These are phyloP conservation scores for Cichlasoma orientale DNA, from an alignment of 2,797 vertebrate genomes.

Conservation along the genomic window DNA sequence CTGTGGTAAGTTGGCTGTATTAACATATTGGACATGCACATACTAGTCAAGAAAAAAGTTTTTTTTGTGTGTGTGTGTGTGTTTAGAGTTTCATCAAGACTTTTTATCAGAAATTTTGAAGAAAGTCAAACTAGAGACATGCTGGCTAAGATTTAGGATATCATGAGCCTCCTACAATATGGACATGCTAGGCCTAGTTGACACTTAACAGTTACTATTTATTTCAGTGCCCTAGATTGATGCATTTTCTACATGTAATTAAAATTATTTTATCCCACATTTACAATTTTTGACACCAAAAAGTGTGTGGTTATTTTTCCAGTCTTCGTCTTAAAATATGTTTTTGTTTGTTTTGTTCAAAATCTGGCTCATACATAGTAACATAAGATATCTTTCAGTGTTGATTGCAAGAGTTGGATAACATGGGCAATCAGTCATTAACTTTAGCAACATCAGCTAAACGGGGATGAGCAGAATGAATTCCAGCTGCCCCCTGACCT, in stretches of 20 bases:
- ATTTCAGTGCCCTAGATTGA: neutral
- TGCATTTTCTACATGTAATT: neutral
- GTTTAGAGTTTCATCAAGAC: neutral
- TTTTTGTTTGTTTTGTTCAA: too few relatives aligned
- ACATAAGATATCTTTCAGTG: neutral
- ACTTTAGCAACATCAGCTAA: neutral
- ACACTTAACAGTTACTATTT: neutral
- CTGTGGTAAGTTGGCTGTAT: constrained; percentile 68
- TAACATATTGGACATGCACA: neutral
- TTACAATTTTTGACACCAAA: neutral
- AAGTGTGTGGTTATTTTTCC: neutral
- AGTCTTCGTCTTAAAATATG: too few relatives aligned
- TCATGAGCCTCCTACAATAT: neutral
- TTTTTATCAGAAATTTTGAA: neutral
- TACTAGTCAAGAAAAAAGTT: neutral
- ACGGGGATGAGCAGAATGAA: neutral
- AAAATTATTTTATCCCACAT: neutral
- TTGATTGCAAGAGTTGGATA: neutral
- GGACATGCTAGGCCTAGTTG: neutral
- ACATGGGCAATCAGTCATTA: neutral
- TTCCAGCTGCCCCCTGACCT: constrained; percentile 4
- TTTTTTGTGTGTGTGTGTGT: too few relatives aligned
- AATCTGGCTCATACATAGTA: too few relatives aligned
- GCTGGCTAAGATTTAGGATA: neutral
- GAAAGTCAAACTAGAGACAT: neutral